Base-by-base conservation (phyloP, 2,113 vertebrate genomes). In the Phalacrocorax brasilianus region DNA sequence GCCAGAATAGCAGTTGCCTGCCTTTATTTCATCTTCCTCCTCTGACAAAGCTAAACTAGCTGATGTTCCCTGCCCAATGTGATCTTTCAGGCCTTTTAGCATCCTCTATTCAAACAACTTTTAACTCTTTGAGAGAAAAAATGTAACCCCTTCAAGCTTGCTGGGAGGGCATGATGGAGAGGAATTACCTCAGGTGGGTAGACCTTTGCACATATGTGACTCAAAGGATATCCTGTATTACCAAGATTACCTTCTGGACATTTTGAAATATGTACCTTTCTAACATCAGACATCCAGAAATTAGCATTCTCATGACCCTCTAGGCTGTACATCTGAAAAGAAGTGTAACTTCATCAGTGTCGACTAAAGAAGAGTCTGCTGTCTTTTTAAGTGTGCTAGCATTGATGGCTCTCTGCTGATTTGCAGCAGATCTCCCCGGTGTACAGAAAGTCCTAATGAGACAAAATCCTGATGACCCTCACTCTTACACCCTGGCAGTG, bases 21-120 rank as follows among this genome's bases (percentile, higher is more conserved):
- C 58, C 91, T 97, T 95, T 93, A 96, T 91, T 95, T 96, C 92
- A 96, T 94, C 95, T 88, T 95, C 93, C 95, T 96, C 85, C 90
- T 95, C 94, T 83, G 63, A 93, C 85, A 96, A 93, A 94, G 78
- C 78, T 96, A 83, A 94, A 85, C 66, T 70, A 79, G 85, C 67
- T 96, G 81, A 87, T 73, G 71, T 68, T 94, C 77, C 65, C 81
- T 75, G 66, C 56, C 65, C 89, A 94, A 26, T 23, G 56, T 13
- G 62, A 87, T 94, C 77, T 87, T 95, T 82, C 62, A 65, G 62
- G 49, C 70, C 93, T 95, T 89, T 85, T 49, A 80, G n/a, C 30
- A 87, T 89, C 33, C 30, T 78, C 68, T 85, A 20, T 14, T 90
- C 62, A 68, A 89, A 68, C 14, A 86, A 42, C 18, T 77, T 78